Base-by-base conservation (phyloP, 2,888 invertebrate genomes). In the Spatulosminthurus flaviceps region DNA sequence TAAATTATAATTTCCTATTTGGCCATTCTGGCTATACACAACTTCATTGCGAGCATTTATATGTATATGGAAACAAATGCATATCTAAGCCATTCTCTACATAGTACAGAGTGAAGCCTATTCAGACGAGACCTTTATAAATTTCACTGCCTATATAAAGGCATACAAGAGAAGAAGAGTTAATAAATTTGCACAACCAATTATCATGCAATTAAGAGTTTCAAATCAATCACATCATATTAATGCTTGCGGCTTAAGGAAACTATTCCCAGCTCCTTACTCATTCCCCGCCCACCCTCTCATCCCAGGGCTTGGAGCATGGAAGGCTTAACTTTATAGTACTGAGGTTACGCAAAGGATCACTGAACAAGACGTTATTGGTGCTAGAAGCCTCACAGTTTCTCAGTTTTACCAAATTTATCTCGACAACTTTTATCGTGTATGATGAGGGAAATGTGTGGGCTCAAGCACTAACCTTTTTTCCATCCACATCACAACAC, bases 1-100 rank as follows among this genome's bases (percentile, higher is more conserved):
- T 72, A 72, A 72, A 72, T 72, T 72, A 51, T 13, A 72, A 72
- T 72, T 72, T 72, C 22, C 26, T n/a, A 51, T 67, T 11, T 67
- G 11, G n/a, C n/a, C n/a, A n/a, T n/a, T n/a, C n/a, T n/a, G n/a
- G n/a, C n/a, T n/a, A n/a, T n/a, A n/a, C n/a, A n/a, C n/a, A 24
- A 28, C 26, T 11, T 67, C 67, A 28, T 0, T 26, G 28, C 67
- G 16, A 1, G 26, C 28, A 7, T 67, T 26, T 11, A 28, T 16
- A n/a, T 9, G 51, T 51, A 13, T 51, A 11, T 51, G n/a, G 7
- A 34, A 7, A 34, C 9, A 34, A 34, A 7, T 34, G 9, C 34
- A 34, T 34, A 34, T n/a, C n/a, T 41, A 41, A 41, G 9, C 51
- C n/a, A 51, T 51, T 51, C 4, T 16, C 51, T n/a, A 16, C 1